Base-by-base conservation (phyloP, 1,140 invertebrate species). In the Colletes latitarsis region DNA sequence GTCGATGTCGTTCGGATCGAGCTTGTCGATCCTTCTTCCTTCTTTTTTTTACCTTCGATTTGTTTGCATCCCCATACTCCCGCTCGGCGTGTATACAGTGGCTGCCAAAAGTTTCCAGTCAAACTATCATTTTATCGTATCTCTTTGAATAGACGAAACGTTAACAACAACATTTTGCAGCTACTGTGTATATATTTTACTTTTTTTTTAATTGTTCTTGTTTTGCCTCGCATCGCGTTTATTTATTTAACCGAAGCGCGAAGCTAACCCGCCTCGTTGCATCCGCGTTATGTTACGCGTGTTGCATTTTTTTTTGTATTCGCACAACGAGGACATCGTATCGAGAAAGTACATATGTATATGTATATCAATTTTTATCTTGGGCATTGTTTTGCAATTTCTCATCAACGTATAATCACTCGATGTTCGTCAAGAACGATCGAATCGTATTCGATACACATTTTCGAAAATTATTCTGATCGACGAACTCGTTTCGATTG, bases 21-120 rank as follows among this genome's bases (percentile, higher is more conserved):
- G 30, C 55, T 60, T 67, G 63, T 68, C 63, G 75, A 83, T 84
- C n/a, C 55, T 72, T 70, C 73, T 68, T 63, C 68, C 55, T 60
- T 53, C 21, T 60, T 41, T 14, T 57, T 49, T 58, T 81, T 66
- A 55, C 52, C 64, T 77, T 73, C 57, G 66, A 41, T 55, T 63
- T 12, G 67, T 67, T 9, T 46, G 43, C 43, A 9, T 30, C 30
- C 30, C 30, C 30, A 2, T 30, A 30, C 30, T 30, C 30, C 30
- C 30, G 30, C 30, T 30, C 30, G 30, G 30, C 30, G 30, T 30
- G 30, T 30, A 30, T 46, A 46, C 43, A 46, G 43, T 30, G 43
- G 43, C 43, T 6, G 6, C 6, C 43, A 46, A 46, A 57, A n/a
- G 17, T 57, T n/a, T n/a, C 3, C 17, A 6, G 17, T 1, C 52